These are phyloP conservation scores for Aphaenogaster ashmeadi DNA, from an alignment of 1,140 invertebrate species.

Conservation along the genomic window DNA sequence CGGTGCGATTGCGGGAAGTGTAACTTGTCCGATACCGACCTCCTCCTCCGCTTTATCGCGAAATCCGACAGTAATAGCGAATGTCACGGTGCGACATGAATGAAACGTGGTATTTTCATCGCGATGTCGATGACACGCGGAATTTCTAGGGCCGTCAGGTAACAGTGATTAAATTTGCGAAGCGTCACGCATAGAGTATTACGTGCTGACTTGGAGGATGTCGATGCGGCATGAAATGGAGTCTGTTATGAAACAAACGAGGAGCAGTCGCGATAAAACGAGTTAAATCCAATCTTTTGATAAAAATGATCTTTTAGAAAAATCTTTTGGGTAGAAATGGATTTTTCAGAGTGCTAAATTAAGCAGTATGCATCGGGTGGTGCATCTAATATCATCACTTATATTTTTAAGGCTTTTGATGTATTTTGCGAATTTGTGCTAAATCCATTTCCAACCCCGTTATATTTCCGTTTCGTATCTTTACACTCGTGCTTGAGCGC, in stretches of 20 bases:
- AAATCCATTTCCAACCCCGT: background rate
- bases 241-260: conserved; percentile 7
- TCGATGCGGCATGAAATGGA: background rate
- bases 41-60: background rate
- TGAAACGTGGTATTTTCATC: conserved; percentile 45
- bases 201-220: background rate
- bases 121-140: conserved; percentile 28
- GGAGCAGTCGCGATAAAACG: background rate
- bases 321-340: background rate
- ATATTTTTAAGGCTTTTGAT: background rate
- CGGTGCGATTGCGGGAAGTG: conserved; percentile 20
- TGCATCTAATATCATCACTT: background rate
- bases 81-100: conserved; percentile 29
- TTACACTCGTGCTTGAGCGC: background rate
- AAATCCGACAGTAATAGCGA: conserved; percentile 15
- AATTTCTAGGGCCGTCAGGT: conserved; percentile 11
- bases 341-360: background rate
- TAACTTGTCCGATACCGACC: conserved; percentile 22
- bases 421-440: background rate
- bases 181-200: background rate
- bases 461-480: background rate
- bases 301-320: background rate
- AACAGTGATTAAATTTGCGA: conserved; percentile 25
- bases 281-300: background rate
- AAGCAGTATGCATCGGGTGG: background rate